Conservation (phyloP, 64 coral and sea anemone genomes). For the Acropora yongei region DNA sequence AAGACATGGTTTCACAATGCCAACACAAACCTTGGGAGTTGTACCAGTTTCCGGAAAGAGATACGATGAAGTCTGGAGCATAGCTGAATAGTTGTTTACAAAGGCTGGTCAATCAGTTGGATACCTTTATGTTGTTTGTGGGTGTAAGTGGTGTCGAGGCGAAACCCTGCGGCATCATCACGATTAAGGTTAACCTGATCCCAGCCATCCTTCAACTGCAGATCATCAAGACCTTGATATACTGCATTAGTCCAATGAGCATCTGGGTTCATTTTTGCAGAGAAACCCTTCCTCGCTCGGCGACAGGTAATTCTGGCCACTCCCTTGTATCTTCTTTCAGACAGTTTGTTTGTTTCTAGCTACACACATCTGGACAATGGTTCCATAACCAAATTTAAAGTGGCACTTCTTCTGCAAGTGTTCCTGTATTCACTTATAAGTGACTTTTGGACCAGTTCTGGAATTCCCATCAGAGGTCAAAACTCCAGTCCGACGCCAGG, state of each 20-base stretch:
- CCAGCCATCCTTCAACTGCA: slow-evolving; percentile 63
- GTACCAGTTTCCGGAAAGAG: slow-evolving; percentile 19
- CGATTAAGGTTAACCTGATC: slow-evolving; percentile 57
- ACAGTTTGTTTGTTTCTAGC: slow-evolving; percentile 51
- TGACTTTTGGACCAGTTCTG: slow-evolving; percentile 49
- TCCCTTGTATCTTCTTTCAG: slow-evolving; percentile 42
- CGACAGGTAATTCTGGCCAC: slow-evolving; percentile 54
- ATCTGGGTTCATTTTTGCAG: slow-evolving; percentile 61
- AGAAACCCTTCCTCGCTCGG: slow-evolving; percentile 70
- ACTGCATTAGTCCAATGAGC: slow-evolving; percentile 51
- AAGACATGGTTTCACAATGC: slow-evolving; percentile 57
- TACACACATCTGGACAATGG: slow-evolving; percentile 49
- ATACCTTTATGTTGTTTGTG: slow-evolving; percentile 54
- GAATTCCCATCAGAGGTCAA: slow-evolving; percentile 46
- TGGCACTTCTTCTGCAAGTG: slow-evolving; percentile 51
- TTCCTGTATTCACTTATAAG: slow-evolving; percentile 52
- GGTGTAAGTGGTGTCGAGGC: slow-evolving; percentile 68
- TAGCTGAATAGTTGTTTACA: no score
- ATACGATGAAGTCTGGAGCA: no score
- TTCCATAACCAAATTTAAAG: slow-evolving; percentile 39
- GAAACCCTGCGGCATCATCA: slow-evolving; percentile 67
- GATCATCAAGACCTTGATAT: slow-evolving; percentile 60
- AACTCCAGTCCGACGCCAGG: slow-evolving; percentile 45
- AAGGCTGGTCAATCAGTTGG: no score
- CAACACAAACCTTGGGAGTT: slow-evolving; percentile 53